Evolutionary conservation across 92 coral and sea anemone genomes (phyloP).

Genomic region (Ricordea florida): DNA sequence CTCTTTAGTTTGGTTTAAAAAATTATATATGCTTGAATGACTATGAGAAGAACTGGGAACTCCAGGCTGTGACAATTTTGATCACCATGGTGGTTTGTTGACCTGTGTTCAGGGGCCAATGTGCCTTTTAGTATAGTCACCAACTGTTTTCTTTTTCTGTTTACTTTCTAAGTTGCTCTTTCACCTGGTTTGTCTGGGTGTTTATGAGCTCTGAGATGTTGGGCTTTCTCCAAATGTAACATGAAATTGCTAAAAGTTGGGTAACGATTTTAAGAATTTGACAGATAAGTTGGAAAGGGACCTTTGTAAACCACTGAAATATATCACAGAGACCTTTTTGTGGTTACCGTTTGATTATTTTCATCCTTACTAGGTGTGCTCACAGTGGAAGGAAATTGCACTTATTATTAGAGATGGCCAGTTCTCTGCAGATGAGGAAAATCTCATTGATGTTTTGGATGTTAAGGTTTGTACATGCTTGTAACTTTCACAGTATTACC

Average conservation of each 20-base stretch:
- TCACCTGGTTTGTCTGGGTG: neutral
- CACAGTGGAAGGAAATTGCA: conserved; percentile 1
- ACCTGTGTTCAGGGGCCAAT: neutral
- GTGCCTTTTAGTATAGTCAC: neutral
- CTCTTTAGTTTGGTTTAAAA: too few species aligned
- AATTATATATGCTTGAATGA: neutral
- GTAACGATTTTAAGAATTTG: neutral
- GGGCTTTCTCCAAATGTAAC: neutral
- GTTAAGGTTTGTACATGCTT: conserved; percentile 3
- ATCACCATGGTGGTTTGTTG: conserved; percentile 1
- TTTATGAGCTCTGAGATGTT: neutral
- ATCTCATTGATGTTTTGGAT: conserved; percentile 1
- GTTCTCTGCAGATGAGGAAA: neutral
- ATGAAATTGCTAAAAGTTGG: neutral
- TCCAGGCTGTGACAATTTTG: neutral
- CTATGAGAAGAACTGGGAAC: neutral
- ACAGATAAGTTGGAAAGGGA: neutral
- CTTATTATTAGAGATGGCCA: neutral
- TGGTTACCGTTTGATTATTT: neutral
- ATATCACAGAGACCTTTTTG: neutral
- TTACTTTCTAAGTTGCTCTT: neutral
- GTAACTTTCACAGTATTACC: neutral
- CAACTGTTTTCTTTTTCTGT: neutral
- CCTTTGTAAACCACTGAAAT: neutral
- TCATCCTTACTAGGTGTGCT: neutral